Percentiles rank a stretch among this genome's conserved stretches.
phyloP scores from a whole-genome alignment of 2,797 vertebrate species.

The Halcyon chelicuti region DNA sequence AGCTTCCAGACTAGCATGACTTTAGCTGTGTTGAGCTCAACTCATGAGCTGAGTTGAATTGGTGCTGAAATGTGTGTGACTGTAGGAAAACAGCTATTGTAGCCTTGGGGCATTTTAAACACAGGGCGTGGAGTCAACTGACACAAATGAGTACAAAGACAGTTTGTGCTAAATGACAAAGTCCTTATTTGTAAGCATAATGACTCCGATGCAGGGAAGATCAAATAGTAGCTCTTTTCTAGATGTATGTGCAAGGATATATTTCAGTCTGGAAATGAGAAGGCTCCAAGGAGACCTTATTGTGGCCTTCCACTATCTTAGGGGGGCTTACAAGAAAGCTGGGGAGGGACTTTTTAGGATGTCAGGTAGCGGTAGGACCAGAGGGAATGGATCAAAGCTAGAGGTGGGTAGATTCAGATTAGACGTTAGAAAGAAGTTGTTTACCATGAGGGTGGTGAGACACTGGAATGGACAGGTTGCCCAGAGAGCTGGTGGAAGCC shows the following conservation, averaged over 20 bases:
- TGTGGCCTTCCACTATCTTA: no score
- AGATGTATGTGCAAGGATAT: not conserved
- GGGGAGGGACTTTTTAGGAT: no score
- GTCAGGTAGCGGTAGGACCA: no score
- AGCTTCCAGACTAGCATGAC: not conserved
- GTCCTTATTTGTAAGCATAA: not conserved
- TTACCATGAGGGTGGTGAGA: no score
- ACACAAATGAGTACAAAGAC: not conserved
- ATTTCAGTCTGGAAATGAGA: not conserved
- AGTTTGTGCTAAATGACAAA: slow-evolving; percentile 5
- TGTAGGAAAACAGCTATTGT: not conserved
- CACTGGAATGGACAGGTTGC: no score
- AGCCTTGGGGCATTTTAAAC: slow-evolving; percentile 3
- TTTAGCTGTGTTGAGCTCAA: no score
- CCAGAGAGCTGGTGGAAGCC: no score
- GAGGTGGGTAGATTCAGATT: no score
- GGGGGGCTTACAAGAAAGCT: no score
- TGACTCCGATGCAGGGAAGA: not conserved
- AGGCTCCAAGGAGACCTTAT: no score
- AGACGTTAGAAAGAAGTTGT: no score
- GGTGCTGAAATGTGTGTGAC: not conserved
- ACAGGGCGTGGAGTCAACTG: not conserved
- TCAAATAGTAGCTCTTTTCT: not conserved
- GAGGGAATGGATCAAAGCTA: no score
- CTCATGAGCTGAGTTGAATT: not conserved